Conservation (phyloP, 2,888 invertebrate genomes). For the Athalia circularis region DNA sequence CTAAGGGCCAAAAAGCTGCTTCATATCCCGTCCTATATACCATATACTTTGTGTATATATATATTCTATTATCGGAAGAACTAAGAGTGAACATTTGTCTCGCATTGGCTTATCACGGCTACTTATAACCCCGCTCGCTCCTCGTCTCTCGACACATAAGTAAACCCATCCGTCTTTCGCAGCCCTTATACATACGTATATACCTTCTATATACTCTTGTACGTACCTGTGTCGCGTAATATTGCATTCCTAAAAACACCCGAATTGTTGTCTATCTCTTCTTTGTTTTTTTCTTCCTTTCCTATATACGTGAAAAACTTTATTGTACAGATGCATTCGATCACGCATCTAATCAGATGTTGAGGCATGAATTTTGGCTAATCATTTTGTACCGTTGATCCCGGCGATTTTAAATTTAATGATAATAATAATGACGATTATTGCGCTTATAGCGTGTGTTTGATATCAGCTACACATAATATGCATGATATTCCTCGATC, state of each 20-base stretch:
- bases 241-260: neutral
- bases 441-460: too few relatives aligned
- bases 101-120: conserved; percentile 60
- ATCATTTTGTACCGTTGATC: neutral
- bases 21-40: too few relatives aligned
- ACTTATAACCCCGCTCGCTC: conserved; percentile 55
- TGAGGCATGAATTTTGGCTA: conserved; percentile 27
- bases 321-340: too few relatives aligned
- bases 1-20: neutral
- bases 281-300: neutral
- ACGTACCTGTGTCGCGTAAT: neutral
- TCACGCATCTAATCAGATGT: conserved; percentile 30
- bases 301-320: too few relatives aligned
- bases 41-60: too few relatives aligned
- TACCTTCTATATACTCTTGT: neutral
- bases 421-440: too few relatives aligned
- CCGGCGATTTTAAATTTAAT: neutral
- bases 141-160: conserved; percentile 52
- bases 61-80: conserved; percentile 54
- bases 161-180: conserved; percentile 54
- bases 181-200: conserved; percentile 18
- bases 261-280: neutral
- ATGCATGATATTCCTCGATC: neutral
- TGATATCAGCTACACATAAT: too few relatives aligned
- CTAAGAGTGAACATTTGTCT: conserved; percentile 61